phyloP scores from a whole-genome alignment of 2,113 vertebrate genomes.

The Toxostoma redivivum region DNA sequence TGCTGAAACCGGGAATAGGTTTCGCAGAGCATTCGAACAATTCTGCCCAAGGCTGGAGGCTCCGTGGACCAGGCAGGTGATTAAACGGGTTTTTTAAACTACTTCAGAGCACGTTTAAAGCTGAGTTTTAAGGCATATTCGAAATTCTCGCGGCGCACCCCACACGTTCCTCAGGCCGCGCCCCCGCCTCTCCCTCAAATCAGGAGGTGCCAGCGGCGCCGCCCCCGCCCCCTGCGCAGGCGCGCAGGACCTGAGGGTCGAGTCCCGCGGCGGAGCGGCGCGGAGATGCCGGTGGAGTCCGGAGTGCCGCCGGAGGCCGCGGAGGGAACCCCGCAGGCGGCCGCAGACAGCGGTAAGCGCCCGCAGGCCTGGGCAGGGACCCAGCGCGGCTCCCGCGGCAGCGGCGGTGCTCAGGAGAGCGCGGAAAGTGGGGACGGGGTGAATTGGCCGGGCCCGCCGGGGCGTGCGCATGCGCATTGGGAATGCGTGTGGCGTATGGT shows the following conservation, averaged over 20 bases:
- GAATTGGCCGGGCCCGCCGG: fast-evolving
- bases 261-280: fast-evolving
- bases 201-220: fast-evolving
- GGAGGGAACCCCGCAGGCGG: background rate
- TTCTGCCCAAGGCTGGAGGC: background rate
- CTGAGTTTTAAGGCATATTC: fast-evolving
- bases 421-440: fast-evolving
- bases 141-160: fast-evolving
- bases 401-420: background rate
- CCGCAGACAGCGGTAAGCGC: background rate
- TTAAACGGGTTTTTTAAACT: background rate
- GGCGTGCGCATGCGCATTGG: fast-evolving
- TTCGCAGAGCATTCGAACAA: background rate
- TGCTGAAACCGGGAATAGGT: background rate
- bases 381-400: background rate
- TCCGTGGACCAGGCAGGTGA: fast-evolving
- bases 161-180: fast-evolving
- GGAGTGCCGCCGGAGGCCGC: fast-evolving
- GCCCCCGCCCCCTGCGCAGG: background rate
- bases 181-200: fast-evolving
- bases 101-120: fast-evolving
- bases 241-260: fast-evolving
- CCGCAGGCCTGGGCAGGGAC: fast-evolving
- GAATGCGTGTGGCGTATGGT: fast-evolving
- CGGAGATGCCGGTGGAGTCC: background rate